Evolutionary conservation across 2,113 vertebrate genomes (phyloP).

Genomic region (Neogale vison): DNA sequence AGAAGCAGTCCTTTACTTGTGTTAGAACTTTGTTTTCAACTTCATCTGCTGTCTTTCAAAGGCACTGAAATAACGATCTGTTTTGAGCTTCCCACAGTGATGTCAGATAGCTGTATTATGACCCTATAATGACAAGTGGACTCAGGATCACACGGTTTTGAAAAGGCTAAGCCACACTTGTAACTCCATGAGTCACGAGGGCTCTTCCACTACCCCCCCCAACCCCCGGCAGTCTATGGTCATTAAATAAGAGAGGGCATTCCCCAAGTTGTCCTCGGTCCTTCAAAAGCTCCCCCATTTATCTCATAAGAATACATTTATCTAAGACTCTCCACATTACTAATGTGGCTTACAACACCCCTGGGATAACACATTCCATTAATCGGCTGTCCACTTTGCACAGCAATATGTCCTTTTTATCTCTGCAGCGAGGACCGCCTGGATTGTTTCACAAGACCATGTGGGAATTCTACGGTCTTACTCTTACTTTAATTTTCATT

Average conservation of each 20-base stretch:
- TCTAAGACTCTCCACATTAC: neutral
- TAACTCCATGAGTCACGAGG: neutral
- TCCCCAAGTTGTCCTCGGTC: neutral
- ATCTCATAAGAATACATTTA: constrained; percentile 8
- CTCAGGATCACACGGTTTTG: neutral
- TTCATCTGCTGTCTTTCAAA: neutral
- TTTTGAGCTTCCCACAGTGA: neutral
- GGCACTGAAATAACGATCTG: neutral
- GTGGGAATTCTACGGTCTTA: neutral
- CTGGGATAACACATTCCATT: neutral
- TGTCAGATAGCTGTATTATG: neutral
- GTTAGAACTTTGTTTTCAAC: neutral
- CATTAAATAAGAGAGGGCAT: neutral
- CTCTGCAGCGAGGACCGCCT: fast-evolving
- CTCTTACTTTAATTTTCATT: neutral
- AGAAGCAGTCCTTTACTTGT: neutral
- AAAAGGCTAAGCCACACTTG: neutral
- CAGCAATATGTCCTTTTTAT: neutral
- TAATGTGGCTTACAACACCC: neutral
- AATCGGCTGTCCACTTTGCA: neutral
- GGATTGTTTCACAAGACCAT: neutral
- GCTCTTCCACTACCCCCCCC: neutral
- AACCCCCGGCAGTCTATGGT: neutral
- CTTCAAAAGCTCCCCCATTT: neutral
- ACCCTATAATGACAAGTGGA: neutral